phyloP scores from a whole-genome alignment of 2,888 invertebrate genomes.

The Hypercompe scribonia region DNA sequence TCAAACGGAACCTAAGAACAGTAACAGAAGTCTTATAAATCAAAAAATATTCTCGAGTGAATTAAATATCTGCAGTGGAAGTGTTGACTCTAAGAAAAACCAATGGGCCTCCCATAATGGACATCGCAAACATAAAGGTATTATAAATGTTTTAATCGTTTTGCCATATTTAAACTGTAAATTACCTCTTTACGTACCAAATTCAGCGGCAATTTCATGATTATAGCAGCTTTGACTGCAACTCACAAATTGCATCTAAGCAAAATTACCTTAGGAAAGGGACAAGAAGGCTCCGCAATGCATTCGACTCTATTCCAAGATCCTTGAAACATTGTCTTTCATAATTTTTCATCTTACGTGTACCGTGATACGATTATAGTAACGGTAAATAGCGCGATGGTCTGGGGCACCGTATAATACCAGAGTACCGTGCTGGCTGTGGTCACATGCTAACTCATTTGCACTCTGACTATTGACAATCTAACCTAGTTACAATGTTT shows the following conservation, averaged over 20 bases:
- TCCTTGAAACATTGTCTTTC: background rate
- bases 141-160: background rate
- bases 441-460: background rate
- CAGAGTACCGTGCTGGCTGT: background rate
- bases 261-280: background rate
- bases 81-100: conserved; percentile 80
- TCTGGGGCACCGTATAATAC: background rate
- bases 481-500: background rate
- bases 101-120: conserved; percentile 85
- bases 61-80: conserved; percentile 75
- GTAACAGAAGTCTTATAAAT: conserved; percentile 72
- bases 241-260: background rate
- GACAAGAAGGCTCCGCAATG: background rate
- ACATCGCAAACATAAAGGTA: conserved; percentile 81
- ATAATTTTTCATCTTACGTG: background rate
- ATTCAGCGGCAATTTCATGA: background rate
- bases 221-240: background rate
- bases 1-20: conserved; percentile 84
- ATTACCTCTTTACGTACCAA: background rate
- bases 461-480: background rate
- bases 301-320: background rate
- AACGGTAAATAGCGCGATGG: background rate
- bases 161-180: background rate
- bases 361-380: background rate
- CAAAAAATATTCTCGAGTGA: conserved; percentile 88